Evolutionary conservation across 2,113 vertebrate genomes (phyloP), one percentile per base, ranked within the genome.

Genomic region (Ptyas mucosa): DNA sequence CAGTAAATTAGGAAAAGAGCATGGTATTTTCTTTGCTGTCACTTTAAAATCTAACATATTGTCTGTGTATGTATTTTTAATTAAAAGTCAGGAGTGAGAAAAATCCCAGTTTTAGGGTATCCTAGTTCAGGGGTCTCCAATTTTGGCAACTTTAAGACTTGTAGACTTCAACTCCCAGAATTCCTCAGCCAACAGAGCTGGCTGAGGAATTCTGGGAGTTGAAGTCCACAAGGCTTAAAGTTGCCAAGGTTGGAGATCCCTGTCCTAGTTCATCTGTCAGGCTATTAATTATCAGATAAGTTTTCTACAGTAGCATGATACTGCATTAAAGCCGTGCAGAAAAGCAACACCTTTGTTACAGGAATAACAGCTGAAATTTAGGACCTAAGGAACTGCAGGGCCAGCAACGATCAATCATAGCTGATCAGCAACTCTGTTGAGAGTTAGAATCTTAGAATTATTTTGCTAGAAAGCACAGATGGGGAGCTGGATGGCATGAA

Each of bases 1-100:
- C 85, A 34, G 20, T 61, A 46, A 87, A 81, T 90, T 88, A 93
- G 15, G 55, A 24, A 23, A 81, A 49, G 12, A 64, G 15, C 20
- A 43, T 14, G 9, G n/a, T 75, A 75, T 88, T 92, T 34, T 92
- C 21, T 75, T 20, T 88, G 58, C 49, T 34, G 12, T n/a, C 34
- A 14, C 85, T 94, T 92, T 88, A 43, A 92, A 85, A 90, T 88
- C 94, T 87, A 94, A 53, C 3, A n/a, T 89, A 6, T 90, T 95
- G 81, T 3, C 49, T 93, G 53, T 24, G 92, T 26, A n/a, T 93
- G 64, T 20, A 91, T 61, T 91, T n/a, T 92, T 90, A 94, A 21
- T 57, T 90, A 49, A 85, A 52, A 94, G 88, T 89, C 64, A 90
- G 49, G 92, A 93, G 15, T 52, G 58, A 91, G 89, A 86, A 91